Conservation (phyloP, 2,113 vertebrate genomes). For the Ophthalmolycus amberensis region DNA sequence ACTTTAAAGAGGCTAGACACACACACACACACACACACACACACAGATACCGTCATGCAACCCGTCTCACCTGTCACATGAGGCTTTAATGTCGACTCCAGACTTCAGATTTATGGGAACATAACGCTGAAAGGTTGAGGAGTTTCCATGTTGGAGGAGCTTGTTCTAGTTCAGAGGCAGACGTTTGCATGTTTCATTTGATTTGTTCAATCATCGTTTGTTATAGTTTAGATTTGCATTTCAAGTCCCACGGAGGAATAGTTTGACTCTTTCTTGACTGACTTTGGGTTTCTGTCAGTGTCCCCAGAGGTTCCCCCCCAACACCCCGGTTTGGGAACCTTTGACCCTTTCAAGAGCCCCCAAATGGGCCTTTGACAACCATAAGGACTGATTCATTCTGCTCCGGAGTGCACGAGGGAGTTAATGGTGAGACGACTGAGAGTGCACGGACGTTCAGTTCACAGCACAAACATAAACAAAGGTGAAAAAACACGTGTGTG, state of each 20-base stretch:
- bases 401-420: neutral
- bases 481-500: too few species aligned
- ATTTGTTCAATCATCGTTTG: neutral
- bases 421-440: neutral
- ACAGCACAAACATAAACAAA: neutral
- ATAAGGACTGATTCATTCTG: neutral
- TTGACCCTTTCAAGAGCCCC: neutral
- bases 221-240: neutral
- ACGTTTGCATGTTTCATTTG: neutral
- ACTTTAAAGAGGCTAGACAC: constrained; percentile 67
- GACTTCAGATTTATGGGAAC: constrained; percentile 56
- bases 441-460: neutral
- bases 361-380: neutral
- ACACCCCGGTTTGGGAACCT: constrained; percentile 6
- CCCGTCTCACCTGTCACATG: constrained; percentile 53
- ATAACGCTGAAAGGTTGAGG: constrained; percentile 13
- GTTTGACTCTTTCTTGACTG: neutral
- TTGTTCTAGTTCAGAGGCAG: neutral
- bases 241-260: neutral
- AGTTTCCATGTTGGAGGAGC: constrained; percentile 13
- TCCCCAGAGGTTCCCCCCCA: neutral
- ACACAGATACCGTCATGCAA: constrained; percentile 30
- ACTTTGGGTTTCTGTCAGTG: neutral
- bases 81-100: constrained; percentile 55
- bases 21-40: constrained; percentile 36